phyloP scores from a whole-genome alignment of 1,140 invertebrate genomes.

The Drosophila pseudoobscura region DNA sequence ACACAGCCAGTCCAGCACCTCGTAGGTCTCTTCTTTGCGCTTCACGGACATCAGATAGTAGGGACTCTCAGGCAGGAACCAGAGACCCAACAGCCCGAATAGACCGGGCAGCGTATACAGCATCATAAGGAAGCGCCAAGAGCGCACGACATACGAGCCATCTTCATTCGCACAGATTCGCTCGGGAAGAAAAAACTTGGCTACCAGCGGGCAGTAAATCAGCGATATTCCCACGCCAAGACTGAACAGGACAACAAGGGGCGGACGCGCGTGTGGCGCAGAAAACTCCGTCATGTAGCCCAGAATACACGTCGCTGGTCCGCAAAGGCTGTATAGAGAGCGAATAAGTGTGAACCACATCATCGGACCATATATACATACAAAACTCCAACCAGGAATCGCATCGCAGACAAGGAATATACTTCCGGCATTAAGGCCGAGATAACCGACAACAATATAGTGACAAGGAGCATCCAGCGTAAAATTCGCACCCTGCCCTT shows the following conservation, averaged over 20 bases:
- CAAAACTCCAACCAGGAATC: constrained; percentile 20
- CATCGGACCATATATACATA: not conserved
- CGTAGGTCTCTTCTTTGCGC: constrained; percentile 1
- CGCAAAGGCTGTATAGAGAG: constrained; percentile 1
- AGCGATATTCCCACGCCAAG: not conserved
- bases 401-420: not conserved
- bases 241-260: not conserved
- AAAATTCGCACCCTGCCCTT: constrained; percentile 14
- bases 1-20: constrained; percentile 10
- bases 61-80: constrained; percentile 28
- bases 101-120: constrained; percentile 7
- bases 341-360: not conserved
- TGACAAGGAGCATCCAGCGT: not conserved
- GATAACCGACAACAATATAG: not conserved
- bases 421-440: constrained; percentile 23
- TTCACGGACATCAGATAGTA: constrained; percentile 8
- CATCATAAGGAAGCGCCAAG: constrained; percentile 23
- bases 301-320: constrained; percentile 3
- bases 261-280: not conserved
- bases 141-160: not conserved
- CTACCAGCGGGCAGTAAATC: constrained; percentile 4
- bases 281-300: constrained; percentile 23
- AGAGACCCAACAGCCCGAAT: not conserved
- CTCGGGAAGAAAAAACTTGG: not conserved
- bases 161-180: not conserved